These are phyloP conservation scores for Drosophila seguyi DNA, from an alignment of 1,140 invertebrate species.

Conservation along the genomic window DNA sequence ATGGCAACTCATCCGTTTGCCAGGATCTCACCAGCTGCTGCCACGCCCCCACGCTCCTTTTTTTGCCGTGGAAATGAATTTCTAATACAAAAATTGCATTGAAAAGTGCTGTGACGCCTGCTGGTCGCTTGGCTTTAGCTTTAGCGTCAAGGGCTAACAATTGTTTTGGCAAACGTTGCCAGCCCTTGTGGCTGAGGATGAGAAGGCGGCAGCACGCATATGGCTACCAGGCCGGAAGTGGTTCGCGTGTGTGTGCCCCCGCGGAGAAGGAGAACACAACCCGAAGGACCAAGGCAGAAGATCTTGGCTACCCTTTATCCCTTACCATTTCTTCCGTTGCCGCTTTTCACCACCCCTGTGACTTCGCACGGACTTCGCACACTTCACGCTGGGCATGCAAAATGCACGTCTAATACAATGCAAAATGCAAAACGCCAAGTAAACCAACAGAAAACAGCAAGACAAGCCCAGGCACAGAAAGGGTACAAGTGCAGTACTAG, in stretches of 20 bases:
- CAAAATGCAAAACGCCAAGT: constrained; percentile 76
- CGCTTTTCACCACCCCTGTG: constrained; percentile 39
- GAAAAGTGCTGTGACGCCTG: constrained; percentile 58
- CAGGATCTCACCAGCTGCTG: constrained; percentile 53
- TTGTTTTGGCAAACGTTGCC: constrained; percentile 75
- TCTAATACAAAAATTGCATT: constrained; percentile 82
- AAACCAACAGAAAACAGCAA: constrained; percentile 38
- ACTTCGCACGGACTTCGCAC: constrained; percentile 47
- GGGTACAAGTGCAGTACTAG: neutral
- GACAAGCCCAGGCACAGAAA: neutral
- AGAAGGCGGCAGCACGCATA: constrained; percentile 32
- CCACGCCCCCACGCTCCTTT: constrained; percentile 23
- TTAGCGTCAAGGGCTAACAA: constrained; percentile 61
- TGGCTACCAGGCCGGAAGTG: constrained; percentile 59
- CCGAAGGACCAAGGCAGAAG: constrained; percentile 26
- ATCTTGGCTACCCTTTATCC: constrained; percentile 22
- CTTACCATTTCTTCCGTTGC: constrained; percentile 6
- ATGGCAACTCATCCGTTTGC: constrained; percentile 60
- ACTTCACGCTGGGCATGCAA: constrained; percentile 82
- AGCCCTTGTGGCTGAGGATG: constrained; percentile 34
- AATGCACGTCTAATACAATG: constrained; percentile 83
- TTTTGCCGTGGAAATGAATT: constrained; percentile 75
- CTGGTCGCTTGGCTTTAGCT: constrained; percentile 33
- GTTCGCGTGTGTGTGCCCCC: constrained; percentile 60
- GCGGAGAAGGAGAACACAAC: constrained; percentile 17